phyloP scores from a whole-genome alignment of 35 echinoderm and acorn worm genomes.

The Heliocidaris tuberculata region DNA sequence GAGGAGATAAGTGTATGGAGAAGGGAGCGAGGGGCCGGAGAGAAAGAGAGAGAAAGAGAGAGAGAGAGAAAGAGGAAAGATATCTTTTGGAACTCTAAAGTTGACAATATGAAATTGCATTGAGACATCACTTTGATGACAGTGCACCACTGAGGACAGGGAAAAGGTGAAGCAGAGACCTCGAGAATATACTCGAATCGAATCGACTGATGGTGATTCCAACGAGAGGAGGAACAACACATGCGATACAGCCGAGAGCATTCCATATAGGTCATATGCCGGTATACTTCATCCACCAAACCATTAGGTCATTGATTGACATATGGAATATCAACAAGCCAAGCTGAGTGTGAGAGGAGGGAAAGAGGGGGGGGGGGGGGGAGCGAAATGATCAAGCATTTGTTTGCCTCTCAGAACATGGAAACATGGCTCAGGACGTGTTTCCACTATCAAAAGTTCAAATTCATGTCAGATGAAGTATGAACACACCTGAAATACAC shows the following conservation, averaged over 20 bases:
- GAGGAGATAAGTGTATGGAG: not conserved
- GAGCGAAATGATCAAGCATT: not conserved
- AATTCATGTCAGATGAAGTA: too few relatives aligned
- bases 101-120: too few relatives aligned
- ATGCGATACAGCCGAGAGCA: not conserved
- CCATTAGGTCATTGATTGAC: not conserved
- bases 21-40: not conserved
- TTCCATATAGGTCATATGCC: not conserved
- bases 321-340: not conserved
- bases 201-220: not conserved
- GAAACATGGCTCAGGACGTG: not conserved
- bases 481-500: too few relatives aligned
- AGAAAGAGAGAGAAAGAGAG: not conserved
- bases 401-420: not conserved
- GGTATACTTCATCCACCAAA: not conserved
- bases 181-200: not conserved
- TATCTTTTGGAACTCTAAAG: not conserved
- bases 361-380: not conserved
- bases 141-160: not conserved
- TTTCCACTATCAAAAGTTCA: too few relatives aligned
- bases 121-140: too few relatives aligned
- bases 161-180: not conserved
- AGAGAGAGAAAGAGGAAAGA: not conserved
- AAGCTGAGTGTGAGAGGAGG: not conserved
- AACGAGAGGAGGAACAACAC: not conserved